Conservation (phyloP, 1,140 invertebrate species). For the Tigriopus japonicus region DNA sequence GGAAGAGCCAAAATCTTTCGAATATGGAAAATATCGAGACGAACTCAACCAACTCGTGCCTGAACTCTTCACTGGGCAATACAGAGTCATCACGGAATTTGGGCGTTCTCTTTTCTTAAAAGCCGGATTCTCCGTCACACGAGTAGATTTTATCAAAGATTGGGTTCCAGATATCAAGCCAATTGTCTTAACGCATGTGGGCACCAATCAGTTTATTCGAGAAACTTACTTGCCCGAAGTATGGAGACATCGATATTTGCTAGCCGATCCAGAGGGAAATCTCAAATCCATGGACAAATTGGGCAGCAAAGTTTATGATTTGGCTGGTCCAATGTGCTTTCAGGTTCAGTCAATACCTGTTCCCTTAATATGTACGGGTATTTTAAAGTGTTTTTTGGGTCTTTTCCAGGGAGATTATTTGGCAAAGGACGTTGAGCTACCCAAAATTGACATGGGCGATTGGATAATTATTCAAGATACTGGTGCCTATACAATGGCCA, state of each 20-base stretch:
- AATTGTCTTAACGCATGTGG: constrained; percentile 7
- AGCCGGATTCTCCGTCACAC: not conserved
- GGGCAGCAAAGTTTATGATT: not conserved
- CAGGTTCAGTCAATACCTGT: too few relatives aligned
- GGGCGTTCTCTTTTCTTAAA: constrained; percentile 10
- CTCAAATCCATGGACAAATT: not conserved
- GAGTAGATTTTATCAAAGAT: constrained; percentile 11
- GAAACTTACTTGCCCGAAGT: constrained; percentile 10
- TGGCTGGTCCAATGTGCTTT: constrained; percentile 9
- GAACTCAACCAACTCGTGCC: not conserved
- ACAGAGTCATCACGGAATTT: constrained; percentile 11
- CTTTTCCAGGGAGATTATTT: constrained; percentile 1
- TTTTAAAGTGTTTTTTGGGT: not conserved
- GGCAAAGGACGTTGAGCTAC: not conserved
- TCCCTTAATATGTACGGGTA: too few relatives aligned
- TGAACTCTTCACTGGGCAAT: not conserved
- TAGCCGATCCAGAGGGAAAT: not conserved
- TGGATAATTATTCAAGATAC: constrained; percentile 9
- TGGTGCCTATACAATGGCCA: constrained; percentile 7
- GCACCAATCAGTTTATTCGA: constrained; percentile 8
- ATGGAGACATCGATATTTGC: constrained; percentile 3
- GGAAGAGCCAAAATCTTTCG: constrained; percentile 8
- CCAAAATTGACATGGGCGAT: constrained; percentile 1
- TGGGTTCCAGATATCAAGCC: constrained; percentile 5
- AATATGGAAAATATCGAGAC: constrained; percentile 2